Evolutionary conservation across 2,888 invertebrate species (phyloP).

Genomic region (Antheraea yamamai): DNA sequence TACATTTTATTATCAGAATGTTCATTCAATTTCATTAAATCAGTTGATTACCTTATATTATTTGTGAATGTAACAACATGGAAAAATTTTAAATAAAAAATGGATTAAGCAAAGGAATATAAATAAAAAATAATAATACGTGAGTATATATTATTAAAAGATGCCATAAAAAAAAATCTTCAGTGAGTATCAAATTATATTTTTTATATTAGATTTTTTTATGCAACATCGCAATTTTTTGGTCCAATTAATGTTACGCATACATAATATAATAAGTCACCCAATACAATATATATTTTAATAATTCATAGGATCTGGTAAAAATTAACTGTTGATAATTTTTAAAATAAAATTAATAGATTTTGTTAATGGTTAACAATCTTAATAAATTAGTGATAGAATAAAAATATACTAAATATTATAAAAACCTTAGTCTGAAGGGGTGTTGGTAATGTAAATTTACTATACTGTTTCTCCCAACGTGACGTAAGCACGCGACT

Average conservation of each 20-base stretch:
- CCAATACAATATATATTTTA: no score
- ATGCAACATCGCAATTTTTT: no score
- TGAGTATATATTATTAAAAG: no score
- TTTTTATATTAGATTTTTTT: no score
- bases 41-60: neutral
- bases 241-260: no score
- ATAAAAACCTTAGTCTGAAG: neutral
- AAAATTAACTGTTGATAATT: neutral
- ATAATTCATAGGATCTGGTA: neutral
- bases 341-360: neutral
- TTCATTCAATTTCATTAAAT: neutral
- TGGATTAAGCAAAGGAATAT: no score
- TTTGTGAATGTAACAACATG: neutral
- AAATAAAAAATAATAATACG: no score
- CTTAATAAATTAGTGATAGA: neutral
- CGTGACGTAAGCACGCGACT: slow-evolving; percentile 66
- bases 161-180: no score
- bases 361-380: neutral
- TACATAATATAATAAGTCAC: no score
- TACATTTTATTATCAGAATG: neutral
- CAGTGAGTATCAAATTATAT: no score
- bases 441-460: neutral
- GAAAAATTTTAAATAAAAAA: neutral
- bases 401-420: neutral
- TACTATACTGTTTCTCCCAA: slow-evolving; percentile 27